A percentile compares a stretch with the other conserved stretches of the same genome.
Conservation (phyloP, 2,797 vertebrate genomes). For the Malurus splendens region DNA sequence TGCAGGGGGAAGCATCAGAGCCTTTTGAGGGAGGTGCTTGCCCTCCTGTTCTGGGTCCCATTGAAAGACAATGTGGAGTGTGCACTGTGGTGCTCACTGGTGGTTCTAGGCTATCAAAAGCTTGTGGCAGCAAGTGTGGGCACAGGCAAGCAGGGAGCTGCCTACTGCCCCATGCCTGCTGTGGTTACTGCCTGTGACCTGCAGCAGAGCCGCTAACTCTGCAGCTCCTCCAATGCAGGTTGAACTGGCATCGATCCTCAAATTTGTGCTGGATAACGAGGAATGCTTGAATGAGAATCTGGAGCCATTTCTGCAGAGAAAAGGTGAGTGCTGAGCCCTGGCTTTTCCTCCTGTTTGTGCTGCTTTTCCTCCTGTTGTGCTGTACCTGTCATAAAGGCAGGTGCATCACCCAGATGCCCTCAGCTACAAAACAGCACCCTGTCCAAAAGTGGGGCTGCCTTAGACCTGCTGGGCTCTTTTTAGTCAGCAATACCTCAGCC, state of each 20-base stretch:
- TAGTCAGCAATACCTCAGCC: not conserved
- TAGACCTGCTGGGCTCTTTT: not conserved
- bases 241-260: slow-evolving; percentile 80
- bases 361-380: too few relatives aligned
- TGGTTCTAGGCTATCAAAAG: not conserved
- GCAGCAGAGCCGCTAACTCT: not conserved
- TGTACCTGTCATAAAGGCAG: not conserved
- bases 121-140: not conserved
- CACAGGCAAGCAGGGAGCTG: not conserved
- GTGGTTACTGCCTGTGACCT: not conserved
- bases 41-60: not conserved
- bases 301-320: slow-evolving; percentile 77
- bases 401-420: not conserved
- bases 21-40: not conserved
- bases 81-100: not conserved
- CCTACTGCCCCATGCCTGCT: fast-evolving
- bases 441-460: not conserved
- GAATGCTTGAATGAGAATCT: slow-evolving; percentile 78
- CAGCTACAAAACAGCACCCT: fast-evolving
- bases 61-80: not conserved
- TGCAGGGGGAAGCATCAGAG: fast-evolving
- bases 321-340: slow-evolving; percentile 66
- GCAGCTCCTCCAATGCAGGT: slow-evolving; percentile 53
- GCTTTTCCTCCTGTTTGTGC: fast-evolving
- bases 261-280: slow-evolving; percentile 82